Conservation (phyloP, 2,797 vertebrate genomes). For the Rhinogobio ventralis region DNA sequence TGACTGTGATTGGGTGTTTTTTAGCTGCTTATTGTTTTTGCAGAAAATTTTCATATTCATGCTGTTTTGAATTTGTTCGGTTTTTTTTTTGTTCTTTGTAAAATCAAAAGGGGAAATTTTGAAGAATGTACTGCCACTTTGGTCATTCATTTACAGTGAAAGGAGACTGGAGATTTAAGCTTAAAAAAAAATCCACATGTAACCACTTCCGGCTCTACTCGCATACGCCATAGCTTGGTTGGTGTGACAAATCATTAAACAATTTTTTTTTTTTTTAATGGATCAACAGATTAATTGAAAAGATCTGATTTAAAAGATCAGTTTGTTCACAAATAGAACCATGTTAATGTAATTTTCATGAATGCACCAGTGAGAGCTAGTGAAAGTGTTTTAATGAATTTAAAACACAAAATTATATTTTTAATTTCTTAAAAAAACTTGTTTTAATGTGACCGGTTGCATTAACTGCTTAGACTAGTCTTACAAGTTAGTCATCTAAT, state of each 20-base stretch:
- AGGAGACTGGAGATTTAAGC: not conserved
- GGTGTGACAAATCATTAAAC: not conserved
- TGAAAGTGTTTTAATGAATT: not conserved
- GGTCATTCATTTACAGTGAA: not conserved
- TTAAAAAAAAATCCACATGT: not conserved
- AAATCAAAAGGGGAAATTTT: not conserved
- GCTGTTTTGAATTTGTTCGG: not conserved
- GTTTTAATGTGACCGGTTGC: not conserved
- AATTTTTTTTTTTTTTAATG: not conserved
- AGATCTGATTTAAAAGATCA: not conserved
- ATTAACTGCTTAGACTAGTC: not conserved
- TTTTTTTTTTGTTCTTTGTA: not conserved
- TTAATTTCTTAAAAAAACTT: too few species aligned
- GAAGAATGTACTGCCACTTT: not conserved
- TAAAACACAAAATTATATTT: too few species aligned
- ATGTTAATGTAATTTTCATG: not conserved
- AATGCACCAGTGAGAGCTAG: too few species aligned
- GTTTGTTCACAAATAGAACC: not conserved
- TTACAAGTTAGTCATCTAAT: not conserved
- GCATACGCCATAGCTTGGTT: not conserved
- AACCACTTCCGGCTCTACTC: too few species aligned
- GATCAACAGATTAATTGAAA: not conserved
- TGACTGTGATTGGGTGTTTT: not conserved
- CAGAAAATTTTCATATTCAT: not conserved
- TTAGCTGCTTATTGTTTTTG: not conserved